Evolutionary conservation across 2,888 invertebrate species (phyloP).

Genomic region (Drosophila mulleri): DNA sequence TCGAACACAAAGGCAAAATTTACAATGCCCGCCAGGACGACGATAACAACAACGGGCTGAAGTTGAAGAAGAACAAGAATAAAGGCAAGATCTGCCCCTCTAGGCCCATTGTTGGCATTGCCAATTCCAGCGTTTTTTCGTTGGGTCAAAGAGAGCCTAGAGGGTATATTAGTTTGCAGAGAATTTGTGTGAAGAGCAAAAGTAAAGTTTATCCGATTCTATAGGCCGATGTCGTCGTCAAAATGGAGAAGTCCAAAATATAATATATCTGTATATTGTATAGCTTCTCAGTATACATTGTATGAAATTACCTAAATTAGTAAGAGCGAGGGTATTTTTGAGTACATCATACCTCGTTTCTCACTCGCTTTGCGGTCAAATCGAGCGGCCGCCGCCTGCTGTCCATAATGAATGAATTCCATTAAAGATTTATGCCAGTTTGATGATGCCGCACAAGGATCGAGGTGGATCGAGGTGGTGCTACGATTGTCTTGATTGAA

Average conservation of each 20-base stretch:
- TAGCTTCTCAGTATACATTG: too few species aligned
- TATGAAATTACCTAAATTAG: too few species aligned
- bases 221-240: too few species aligned
- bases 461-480: conserved; percentile 14
- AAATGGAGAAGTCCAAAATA: too few species aligned
- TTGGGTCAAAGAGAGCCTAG: not conserved
- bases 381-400: conserved; percentile 55
- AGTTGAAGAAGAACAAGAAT: conserved; percentile 17
- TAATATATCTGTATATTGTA: too few species aligned
- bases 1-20: conserved; percentile 57
- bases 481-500: conserved; percentile 77
- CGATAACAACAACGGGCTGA: conserved; percentile 8
- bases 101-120: conserved; percentile 53
- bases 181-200: too few species aligned
- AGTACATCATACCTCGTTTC: not conserved
- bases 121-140: conserved; percentile 41
- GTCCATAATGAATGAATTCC: conserved; percentile 79
- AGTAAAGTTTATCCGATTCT: not conserved
- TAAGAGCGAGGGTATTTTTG: not conserved
- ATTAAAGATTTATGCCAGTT: conserved; percentile 83
- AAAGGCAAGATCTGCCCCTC: conserved; percentile 39
- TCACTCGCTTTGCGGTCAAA: conserved; percentile 61
- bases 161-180: not conserved
- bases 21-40: conserved; percentile 72
- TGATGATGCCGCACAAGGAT: conserved; percentile 82